Evolutionary conservation across 1,140 invertebrate genomes (phyloP), one percentile per base, ranked within the genome.

Genomic region (Zophobas atratus): DNA sequence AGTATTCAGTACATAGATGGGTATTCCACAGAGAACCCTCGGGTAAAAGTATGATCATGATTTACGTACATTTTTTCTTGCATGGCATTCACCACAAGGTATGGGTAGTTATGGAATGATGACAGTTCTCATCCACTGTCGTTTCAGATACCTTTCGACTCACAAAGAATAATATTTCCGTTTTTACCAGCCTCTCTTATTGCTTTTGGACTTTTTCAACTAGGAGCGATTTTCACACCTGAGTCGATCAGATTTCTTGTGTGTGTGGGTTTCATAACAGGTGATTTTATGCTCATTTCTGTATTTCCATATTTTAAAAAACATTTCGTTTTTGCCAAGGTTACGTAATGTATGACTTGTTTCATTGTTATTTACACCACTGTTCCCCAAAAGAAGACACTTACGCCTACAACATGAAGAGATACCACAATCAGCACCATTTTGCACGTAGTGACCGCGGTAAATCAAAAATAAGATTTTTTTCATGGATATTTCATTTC

Each of bases 81-180:
- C 93, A 94, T 79, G 93, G 93, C 8, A 86, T 93, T 72, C 93
- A 94, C 87, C 93, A 94, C 82, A 94, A 94, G 87, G 92, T 92
- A 87, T 83, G 76, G 20, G 20, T 67, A 39, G 6, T 67, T 39
- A 1, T 41, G 2, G 5, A 1, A 43, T 33, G 36, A 51, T 39
- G 41, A 33, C 8, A 33, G 1, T 67, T 43, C 36, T 8, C 2
- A 36, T 63, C 48, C n/a, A 5, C 41, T 67, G 6, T 33, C 6
- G 0, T 80, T 82, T 77, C 74, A 91, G 90, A 90, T 92, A 36
- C 93, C 93, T 5, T 93, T 94, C 78, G 93, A 94, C 84, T 86
- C 89, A 5, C 86, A 89, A 74, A 88, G 93, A 56, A 87, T 94
- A 56, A 90, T 94, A 55, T 94, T 94, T 82, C 93, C 93, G 0